Evolutionary conservation across 2,113 vertebrate species (phyloP), one percentile per base, ranked within the genome.

Genomic region (Engystomops pustulosus): DNA sequence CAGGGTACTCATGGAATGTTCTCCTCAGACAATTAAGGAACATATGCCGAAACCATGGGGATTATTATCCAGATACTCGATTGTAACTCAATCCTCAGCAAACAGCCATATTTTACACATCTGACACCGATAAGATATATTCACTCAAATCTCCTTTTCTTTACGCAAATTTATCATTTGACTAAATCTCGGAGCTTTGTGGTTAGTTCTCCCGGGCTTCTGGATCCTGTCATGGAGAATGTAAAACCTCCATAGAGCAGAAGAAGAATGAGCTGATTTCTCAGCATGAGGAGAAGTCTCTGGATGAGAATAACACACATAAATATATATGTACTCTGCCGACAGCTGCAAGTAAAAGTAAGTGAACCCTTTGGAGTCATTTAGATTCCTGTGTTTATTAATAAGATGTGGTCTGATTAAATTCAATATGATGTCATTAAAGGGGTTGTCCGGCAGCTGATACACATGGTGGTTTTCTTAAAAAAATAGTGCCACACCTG

Each of bases 11-110:
- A 94, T 93, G 93, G 92, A 91, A 91, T 93, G 94, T 94, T 92
- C 90, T 94, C 91, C 92, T 91, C 90, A 94, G 93, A 95, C 94
- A 95, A 96, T 96, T 95, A 95, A 93, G 92, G 93, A 95, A 94
- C 95, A 95, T 95, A 95, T 95, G 95, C 93, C 91, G 93, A 91
- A 93, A 94, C 94, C 92, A 93, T 93, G 83, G 93, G 94, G 93
- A 94, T 94, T 94, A 93, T 93, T 92, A 94, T 89, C 93, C 92
- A 94, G 93, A 94, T 92, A 93, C 91, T 89, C 90, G 92, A 91
- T 93, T 94, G 92, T 77, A 92, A 91, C 90, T 93, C 90, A 87
- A 90, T 91, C 91, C 91, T 89, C 91, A 87, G 82, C 91, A 91
- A 93, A 94, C 94, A 94, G 92, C 91, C 91, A 94, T 95, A 94